Conservation (phyloP, 2,888 invertebrate species). For the Campopleginae sp. region DNA sequence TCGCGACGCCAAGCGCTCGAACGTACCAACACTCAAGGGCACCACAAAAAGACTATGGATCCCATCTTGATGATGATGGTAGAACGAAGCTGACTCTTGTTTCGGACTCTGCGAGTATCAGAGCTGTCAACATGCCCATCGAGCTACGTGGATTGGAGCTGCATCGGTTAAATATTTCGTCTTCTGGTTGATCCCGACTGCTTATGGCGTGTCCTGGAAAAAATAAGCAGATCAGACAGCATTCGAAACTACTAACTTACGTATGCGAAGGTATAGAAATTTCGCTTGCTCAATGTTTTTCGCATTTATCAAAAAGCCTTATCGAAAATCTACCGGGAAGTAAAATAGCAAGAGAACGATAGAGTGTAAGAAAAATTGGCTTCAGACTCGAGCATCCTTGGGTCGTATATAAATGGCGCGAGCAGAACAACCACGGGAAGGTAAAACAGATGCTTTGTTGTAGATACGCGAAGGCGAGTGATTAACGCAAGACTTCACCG, state of each 20-base stretch:
- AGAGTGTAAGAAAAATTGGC: background rate
- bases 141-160: background rate
- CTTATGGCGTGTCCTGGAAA: background rate
- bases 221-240: background rate
- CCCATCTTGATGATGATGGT: background rate
- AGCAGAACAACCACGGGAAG: conserved; percentile 64
- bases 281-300: background rate
- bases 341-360: background rate
- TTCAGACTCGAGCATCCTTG: conserved; percentile 60
- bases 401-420: conserved; percentile 67
- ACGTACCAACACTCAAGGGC: background rate
- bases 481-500: conserved; percentile 64
- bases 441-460: conserved; percentile 31
- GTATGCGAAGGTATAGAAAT: background rate
- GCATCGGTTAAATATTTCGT: background rate
- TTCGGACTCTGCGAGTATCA: background rate
- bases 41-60: background rate
- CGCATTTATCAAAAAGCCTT: background rate
- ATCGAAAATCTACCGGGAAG: background rate
- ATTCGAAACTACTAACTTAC: background rate
- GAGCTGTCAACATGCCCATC: background rate
- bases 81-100: background rate
- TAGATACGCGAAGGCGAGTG: conserved; percentile 64
- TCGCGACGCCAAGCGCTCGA: background rate
- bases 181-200: background rate